Percentiles rank a stretch among this genome's conserved stretches.
Evolutionary conservation across 2,888 invertebrate genomes (phyloP).

Genomic region (Myathropa florea): DNA sequence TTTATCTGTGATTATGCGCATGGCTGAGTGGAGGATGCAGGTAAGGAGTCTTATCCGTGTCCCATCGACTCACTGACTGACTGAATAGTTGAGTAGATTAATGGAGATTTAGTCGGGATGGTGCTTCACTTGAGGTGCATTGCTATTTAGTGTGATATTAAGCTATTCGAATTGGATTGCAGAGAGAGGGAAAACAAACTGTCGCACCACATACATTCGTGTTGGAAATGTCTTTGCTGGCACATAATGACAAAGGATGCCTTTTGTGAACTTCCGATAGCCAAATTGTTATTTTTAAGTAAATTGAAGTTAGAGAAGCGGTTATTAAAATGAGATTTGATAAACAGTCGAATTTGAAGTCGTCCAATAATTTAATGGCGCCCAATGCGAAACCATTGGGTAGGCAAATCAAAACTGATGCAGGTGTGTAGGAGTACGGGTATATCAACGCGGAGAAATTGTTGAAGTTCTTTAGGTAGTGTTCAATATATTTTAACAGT

Average conservation of each 20-base stretch:
- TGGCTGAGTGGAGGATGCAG: slow-evolving; percentile 53
- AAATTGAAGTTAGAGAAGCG: neutral
- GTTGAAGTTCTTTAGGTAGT: no score
- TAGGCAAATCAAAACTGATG: no score
- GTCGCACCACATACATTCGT: neutral
- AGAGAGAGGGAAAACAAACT: neutral
- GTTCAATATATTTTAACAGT: no score
- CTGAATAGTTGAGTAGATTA: slow-evolving; percentile 48
- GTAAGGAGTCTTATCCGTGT: slow-evolving; percentile 60
- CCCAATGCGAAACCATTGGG: neutral
- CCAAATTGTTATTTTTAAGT: neutral
- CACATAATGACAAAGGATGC: neutral
- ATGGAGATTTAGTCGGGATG: slow-evolving; percentile 43
- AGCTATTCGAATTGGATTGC: slow-evolving; percentile 30
- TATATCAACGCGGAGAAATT: no score
- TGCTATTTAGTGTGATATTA: slow-evolving; percentile 21
- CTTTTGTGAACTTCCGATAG: neutral
- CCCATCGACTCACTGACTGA: slow-evolving; percentile 61
- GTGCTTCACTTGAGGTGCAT: slow-evolving; percentile 8
- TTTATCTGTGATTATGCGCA: slow-evolving; percentile 66
- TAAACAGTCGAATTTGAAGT: no score
- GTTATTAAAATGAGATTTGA: neutral
- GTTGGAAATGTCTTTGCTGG: neutral
- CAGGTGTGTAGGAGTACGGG: no score
- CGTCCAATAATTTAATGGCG: neutral